phyloP scores from a whole-genome alignment of 2,113 vertebrate species.

The Tetrax tetrax region DNA sequence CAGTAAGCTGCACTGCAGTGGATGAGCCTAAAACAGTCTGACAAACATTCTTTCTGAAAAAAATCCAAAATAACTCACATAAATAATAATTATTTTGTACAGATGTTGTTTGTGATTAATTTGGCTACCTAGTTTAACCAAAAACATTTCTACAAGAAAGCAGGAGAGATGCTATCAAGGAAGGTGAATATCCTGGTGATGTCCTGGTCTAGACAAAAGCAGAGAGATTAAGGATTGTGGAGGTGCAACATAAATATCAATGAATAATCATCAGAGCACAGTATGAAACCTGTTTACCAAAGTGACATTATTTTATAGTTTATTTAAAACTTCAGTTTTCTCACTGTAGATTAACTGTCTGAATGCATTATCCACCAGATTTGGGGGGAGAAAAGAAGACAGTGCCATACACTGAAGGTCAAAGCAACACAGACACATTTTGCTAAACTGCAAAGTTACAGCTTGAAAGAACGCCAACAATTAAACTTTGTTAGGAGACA shows the following conservation, averaged over 20 bases:
- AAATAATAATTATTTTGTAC: not conserved
- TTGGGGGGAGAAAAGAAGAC: not conserved
- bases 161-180: not conserved
- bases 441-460: not conserved
- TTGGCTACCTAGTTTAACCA: not conserved
- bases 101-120: not conserved
- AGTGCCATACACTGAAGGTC: not conserved
- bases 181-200: not conserved
- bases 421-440: not conserved
- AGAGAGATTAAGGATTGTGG: not conserved
- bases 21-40: not conserved
- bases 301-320: not conserved
- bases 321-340: not conserved
- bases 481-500: not conserved
- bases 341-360: not conserved
- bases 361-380: not conserved
- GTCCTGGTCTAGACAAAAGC: not conserved
- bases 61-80: not conserved
- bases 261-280: not conserved
- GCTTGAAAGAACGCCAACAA: not conserved
- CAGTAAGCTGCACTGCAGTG: not conserved
- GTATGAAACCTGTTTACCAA: not conserved
- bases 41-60: not conserved
- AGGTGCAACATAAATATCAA: not conserved
- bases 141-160: not conserved